Evolutionary conservation across 2,888 invertebrate species (phyloP).

Genomic region (Scaptomyza cyrtandrae): DNA sequence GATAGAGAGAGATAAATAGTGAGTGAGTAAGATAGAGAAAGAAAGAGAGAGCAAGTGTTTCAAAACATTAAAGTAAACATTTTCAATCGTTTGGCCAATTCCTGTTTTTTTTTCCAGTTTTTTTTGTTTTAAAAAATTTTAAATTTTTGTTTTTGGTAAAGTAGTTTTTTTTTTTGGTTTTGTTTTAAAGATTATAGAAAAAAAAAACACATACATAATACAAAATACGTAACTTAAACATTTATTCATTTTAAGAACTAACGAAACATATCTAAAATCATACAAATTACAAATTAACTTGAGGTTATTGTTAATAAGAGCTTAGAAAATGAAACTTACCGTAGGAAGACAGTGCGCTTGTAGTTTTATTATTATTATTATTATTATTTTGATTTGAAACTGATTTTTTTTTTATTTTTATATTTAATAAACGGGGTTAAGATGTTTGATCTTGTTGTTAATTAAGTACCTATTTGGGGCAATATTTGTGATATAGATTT

Average conservation of each 20-base stretch:
- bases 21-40: conserved; percentile 38
- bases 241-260: conserved; percentile 37
- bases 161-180: conserved; percentile 1
- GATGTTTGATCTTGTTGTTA: conserved; percentile 48
- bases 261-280: conserved; percentile 43
- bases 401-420: conserved; percentile 3
- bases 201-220: conserved; percentile 54
- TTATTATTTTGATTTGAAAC: conserved; percentile 28
- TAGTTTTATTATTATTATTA: conserved; percentile 42
- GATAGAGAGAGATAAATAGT: conserved; percentile 32
- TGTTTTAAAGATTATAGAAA: conserved; percentile 24
- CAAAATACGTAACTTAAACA: conserved; percentile 63
- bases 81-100: conserved; percentile 82
- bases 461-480: conserved; percentile 60
- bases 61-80: conserved; percentile 51
- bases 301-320: conserved; percentile 61
- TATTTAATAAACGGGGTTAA: conserved; percentile 37
- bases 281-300: conserved; percentile 42
- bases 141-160: conserved; percentile 50
- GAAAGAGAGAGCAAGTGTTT: conserved; percentile 59
- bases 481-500: conserved; percentile 22
- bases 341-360: conserved; percentile 69
- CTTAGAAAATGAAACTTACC: conserved; percentile 75
- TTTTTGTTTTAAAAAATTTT: conserved; percentile 56
- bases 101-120: conserved; percentile 72